Conservation (phyloP, 37 sponge, comb jelly and placozoan species). For the Eunapius fragilis region DNA sequence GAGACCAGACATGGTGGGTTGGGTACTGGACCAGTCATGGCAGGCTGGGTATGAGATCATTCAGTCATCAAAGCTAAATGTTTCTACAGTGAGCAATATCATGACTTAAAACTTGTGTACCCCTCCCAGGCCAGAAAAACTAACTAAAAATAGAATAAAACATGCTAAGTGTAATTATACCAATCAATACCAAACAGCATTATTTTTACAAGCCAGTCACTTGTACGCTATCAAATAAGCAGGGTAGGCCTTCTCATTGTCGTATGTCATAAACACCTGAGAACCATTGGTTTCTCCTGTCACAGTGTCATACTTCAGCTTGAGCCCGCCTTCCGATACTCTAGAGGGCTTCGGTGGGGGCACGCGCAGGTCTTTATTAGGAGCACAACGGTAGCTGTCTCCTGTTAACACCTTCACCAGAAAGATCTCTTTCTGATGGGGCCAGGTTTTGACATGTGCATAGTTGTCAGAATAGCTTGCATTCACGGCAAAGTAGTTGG, state of each 20-base stretch:
- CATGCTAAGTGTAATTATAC: too few relatives aligned
- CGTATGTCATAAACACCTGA: slow-evolving; percentile 81
- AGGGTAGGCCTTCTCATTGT: slow-evolving; percentile 85
- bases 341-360: slow-evolving; percentile 64
- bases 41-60: too few relatives aligned
- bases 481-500: slow-evolving; percentile 89
- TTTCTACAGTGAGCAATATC: too few relatives aligned
- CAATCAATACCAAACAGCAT: too few relatives aligned
- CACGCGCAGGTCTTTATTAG: slow-evolving; percentile 59
- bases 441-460: slow-evolving; percentile 16
- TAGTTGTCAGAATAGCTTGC: slow-evolving; percentile 84
- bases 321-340: not conserved
- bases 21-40: too few relatives aligned
- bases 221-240: slow-evolving; percentile 62
- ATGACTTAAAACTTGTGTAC: too few relatives aligned
- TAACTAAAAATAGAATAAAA: too few relatives aligned
- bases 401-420: slow-evolving; percentile 78
- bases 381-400: slow-evolving; percentile 40
- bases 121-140: too few relatives aligned
- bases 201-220: too few relatives aligned
- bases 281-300: slow-evolving; percentile 73
- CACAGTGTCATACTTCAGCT: slow-evolving; percentile 83
- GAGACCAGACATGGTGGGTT: too few relatives aligned
- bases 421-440: slow-evolving; percentile 61
- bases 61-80: too few relatives aligned